Conservation (phyloP, 2,113 vertebrate genomes). For the Pachycephala philippinensis region DNA sequence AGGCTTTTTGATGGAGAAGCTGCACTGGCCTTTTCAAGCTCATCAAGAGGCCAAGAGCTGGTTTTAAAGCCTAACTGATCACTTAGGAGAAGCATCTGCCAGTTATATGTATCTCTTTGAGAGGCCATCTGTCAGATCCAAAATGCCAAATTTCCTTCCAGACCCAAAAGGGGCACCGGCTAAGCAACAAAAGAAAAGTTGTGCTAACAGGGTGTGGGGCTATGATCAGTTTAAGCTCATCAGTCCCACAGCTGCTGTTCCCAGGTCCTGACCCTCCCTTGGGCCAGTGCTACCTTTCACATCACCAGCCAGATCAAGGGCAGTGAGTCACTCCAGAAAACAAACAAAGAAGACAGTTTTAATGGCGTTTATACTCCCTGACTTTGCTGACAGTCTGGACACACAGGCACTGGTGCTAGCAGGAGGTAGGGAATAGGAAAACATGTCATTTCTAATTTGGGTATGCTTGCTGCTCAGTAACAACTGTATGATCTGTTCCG, state of each 20-base stretch:
- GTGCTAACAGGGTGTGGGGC: neutral
- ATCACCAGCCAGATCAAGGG: neutral
- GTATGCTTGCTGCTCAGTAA: neutral
- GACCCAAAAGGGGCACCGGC: neutral
- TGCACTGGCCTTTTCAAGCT: neutral
- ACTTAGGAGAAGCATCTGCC: slow-evolving; percentile 38
- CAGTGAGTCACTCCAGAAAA: neutral
- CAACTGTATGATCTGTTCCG: neutral
- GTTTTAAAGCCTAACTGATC: slow-evolving; percentile 8
- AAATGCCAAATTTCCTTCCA: slow-evolving; percentile 7
- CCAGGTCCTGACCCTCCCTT: neutral
- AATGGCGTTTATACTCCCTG: neutral
- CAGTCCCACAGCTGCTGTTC: neutral
- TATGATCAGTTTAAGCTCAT: neutral
- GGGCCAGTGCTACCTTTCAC: neutral
- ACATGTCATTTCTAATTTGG: neutral
- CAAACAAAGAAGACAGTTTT: neutral
- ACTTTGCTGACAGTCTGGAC: neutral
- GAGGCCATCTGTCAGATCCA: slow-evolving; percentile 35
- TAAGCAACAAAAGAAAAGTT: neutral
- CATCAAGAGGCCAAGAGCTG: neutral
- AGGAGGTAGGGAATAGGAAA: neutral
- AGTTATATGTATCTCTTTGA: neutral
- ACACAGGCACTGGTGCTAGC: neutral
- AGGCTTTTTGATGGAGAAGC: neutral